phyloP scores from a whole-genome alignment of 2,797 vertebrate species.

The Mus caroli region DNA sequence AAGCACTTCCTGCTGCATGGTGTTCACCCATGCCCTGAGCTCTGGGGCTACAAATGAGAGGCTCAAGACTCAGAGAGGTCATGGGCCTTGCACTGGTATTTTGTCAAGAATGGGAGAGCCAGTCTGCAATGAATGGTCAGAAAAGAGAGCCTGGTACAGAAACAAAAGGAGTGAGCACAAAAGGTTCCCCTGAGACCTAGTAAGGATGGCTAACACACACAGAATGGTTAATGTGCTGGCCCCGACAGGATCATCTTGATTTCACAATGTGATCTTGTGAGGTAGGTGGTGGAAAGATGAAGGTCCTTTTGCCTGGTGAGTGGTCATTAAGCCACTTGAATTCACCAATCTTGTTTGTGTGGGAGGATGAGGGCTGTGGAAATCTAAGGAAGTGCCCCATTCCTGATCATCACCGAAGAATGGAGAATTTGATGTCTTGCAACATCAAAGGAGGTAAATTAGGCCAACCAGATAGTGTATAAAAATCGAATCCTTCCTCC shows the following conservation, averaged over 20 bases:
- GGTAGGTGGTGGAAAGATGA: background rate
- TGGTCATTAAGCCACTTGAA: background rate
- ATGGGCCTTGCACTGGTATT: background rate
- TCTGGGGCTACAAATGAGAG: background rate
- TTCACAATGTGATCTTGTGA: background rate
- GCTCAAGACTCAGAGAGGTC: background rate
- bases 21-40: background rate
- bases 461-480: background rate
- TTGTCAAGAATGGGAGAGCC: background rate
- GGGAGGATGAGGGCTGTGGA: background rate
- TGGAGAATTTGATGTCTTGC: background rate
- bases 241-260: background rate
- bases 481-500: background rate
- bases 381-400: background rate
- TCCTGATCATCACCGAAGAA: background rate
- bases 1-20: background rate
- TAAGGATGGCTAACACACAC: background rate
- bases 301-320: background rate
- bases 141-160: background rate
- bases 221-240: background rate
- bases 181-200: background rate
- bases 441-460: background rate
- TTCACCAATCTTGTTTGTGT: background rate
- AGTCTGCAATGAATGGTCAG: no score
- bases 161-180: background rate